phyloP scores from a whole-genome alignment of 2,797 vertebrate genomes.

The Mormyrops boulengeri region DNA sequence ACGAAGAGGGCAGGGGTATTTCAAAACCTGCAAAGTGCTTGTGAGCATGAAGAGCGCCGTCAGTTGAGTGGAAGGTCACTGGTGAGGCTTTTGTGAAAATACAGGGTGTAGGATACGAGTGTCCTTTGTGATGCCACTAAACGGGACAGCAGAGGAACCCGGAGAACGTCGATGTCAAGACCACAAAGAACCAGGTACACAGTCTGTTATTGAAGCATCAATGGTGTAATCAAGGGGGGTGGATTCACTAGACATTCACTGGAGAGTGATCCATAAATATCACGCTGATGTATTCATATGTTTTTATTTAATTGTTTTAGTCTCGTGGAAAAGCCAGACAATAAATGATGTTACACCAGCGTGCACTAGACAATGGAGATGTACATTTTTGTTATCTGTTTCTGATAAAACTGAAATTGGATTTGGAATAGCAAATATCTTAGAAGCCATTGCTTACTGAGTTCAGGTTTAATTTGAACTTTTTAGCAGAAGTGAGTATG shows the following conservation, averaged over 20 bases:
- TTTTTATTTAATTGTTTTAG: not conserved
- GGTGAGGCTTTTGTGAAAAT: not conserved
- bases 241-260: not conserved
- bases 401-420: not conserved
- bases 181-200: not conserved
- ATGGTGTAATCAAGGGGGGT: not conserved
- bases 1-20: not conserved
- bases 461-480: not conserved
- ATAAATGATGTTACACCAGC: not conserved
- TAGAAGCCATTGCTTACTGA: not conserved
- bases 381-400: not conserved
- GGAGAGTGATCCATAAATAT: not conserved
- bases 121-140: not conserved
- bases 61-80: not conserved
- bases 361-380: not conserved
- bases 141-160: not conserved
- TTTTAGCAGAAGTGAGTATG: not conserved
- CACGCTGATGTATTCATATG: not conserved
- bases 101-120: not conserved
- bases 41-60: not conserved
- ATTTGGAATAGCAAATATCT: not conserved
- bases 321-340: not conserved
- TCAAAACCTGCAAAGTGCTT: not conserved
- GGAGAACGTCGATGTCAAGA: not conserved
- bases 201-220: not conserved